Conservation (phyloP, 2,797 vertebrate genomes). For the Netta rufina region DNA sequence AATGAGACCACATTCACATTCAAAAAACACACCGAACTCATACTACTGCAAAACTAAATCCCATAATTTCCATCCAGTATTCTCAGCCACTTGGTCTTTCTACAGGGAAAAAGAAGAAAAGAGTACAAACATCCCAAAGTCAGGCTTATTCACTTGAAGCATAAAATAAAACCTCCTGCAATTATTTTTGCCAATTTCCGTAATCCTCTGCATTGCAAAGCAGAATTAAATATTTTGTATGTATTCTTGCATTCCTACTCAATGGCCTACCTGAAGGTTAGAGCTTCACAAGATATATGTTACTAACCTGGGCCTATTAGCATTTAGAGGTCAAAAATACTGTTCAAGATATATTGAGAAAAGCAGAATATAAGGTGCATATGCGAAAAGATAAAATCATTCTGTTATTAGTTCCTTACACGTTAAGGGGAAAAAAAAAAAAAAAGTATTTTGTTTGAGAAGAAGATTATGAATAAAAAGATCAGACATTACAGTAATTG, state of each 20-base stretch:
- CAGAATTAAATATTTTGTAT: neutral
- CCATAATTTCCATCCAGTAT: conserved; percentile 12
- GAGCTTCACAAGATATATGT: neutral
- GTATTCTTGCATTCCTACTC: neutral
- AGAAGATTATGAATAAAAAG: neutral
- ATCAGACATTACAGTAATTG: neutral
- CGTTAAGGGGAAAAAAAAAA: neutral
- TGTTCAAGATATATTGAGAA: neutral
- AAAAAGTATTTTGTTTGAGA: neutral
- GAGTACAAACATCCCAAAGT: conserved; percentile 34
- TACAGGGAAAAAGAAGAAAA: neutral
- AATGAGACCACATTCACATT: conserved; percentile 54
- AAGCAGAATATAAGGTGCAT: neutral
- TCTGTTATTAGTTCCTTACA: neutral
- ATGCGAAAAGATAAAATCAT: neutral
- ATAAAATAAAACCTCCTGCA: conserved; percentile 17
- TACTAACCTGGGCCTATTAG: neutral
- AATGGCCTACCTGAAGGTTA: neutral
- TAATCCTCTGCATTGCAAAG: neutral
- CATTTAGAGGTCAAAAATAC: conserved; percentile 23
- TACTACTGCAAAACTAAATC: conserved; percentile 48
- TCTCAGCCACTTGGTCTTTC: conserved; percentile 22
- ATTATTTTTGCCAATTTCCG: conserved; percentile 25
- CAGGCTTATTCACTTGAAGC: conserved; percentile 22
- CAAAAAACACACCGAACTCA: neutral